Conservation (phyloP, 53 echinoderm and acorn worm species). For the Zoroaster sp. region DNA sequence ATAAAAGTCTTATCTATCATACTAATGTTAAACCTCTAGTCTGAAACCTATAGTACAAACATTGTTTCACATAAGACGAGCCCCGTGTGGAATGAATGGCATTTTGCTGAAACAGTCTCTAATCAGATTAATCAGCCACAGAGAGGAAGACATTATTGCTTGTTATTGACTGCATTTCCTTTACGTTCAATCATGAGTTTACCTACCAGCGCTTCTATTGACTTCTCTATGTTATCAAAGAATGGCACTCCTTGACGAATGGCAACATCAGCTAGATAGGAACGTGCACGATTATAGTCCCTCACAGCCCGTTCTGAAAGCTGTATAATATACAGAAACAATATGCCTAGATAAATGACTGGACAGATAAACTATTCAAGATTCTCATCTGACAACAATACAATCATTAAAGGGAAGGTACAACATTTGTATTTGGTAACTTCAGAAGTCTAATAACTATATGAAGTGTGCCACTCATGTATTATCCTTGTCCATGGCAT, state of each 20-base stretch:
- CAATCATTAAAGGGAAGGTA: too few relatives aligned
- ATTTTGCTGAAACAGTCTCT: neutral
- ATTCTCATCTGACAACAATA: too few relatives aligned
- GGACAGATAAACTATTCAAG: neutral
- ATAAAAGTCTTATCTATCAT: too few relatives aligned
- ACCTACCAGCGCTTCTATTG: conserved; percentile 65
- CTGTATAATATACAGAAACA: conserved; percentile 22
- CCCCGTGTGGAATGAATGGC: neutral
- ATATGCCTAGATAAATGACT: neutral
- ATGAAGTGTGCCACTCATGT: too few relatives aligned
- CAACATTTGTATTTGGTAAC: too few relatives aligned
- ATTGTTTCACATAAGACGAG: too few relatives aligned
- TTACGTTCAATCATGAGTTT: conserved; percentile 52
- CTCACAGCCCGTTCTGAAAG: conserved; percentile 77
- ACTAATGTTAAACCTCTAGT: too few relatives aligned
- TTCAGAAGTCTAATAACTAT: too few relatives aligned
- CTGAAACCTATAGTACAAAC: too few relatives aligned
- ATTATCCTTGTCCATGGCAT: too few relatives aligned
- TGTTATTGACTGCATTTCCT: neutral
- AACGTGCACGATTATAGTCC: conserved; percentile 93
- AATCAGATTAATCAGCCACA: neutral
- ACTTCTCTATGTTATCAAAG: conserved; percentile 73
- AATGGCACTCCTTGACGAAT: conserved; percentile 81
- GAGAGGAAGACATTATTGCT: neutral
- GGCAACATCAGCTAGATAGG: conserved; percentile 86